Conservation (phyloP, 2,113 vertebrate species). For the Picathartes gymnocephalus region DNA sequence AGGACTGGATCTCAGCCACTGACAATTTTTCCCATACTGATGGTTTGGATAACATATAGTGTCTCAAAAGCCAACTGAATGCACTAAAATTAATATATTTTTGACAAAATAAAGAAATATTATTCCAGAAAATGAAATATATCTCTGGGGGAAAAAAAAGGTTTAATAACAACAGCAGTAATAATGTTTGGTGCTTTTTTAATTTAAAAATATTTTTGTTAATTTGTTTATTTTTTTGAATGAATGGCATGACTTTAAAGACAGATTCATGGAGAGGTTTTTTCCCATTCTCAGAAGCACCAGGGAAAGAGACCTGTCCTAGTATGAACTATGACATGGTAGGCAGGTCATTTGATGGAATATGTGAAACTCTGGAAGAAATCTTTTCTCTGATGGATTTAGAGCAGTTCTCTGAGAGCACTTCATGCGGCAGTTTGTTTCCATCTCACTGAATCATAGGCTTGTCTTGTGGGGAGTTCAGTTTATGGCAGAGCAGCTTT, state of each 20-base stretch:
- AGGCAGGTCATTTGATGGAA: neutral
- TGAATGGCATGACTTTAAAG: neutral
- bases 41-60: neutral
- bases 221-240: neutral
- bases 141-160: neutral
- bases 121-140: neutral
- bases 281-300: neutral
- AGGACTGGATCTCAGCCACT: neutral
- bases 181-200: fast-evolving
- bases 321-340: neutral
- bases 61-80: neutral
- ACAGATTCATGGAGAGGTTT: neutral
- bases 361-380: neutral
- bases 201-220: neutral
- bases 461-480: neutral
- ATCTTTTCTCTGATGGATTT: neutral
- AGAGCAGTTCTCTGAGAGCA: neutral
- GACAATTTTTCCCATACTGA: neutral
- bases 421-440: neutral
- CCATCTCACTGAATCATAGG: neutral
- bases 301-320: neutral
- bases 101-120: neutral
- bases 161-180: neutral
- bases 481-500: neutral
- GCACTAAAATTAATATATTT: neutral